These are phyloP conservation scores for Cinclus mexicanus DNA, from an alignment of 2,113 vertebrate species.

Conservation along the genomic window DNA sequence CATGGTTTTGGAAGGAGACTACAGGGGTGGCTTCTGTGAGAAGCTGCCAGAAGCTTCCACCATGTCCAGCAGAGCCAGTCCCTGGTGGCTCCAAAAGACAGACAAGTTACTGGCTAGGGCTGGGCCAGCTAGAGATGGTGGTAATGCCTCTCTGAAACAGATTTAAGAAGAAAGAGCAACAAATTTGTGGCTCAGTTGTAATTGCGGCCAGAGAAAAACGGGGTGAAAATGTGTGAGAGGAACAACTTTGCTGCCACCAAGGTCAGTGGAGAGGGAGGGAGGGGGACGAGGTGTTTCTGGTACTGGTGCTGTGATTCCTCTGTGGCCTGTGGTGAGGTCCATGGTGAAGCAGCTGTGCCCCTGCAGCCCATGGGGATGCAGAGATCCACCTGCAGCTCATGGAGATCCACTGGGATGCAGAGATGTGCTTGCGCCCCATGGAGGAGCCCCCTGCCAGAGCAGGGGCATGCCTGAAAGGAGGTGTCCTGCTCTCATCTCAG, in stretches of 20 bases:
- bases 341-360: background rate
- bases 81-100: background rate
- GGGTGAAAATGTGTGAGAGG: background rate
- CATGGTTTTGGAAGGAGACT: background rate
- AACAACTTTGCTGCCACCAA: background rate
- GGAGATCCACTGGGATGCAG: background rate
- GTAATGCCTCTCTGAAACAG: background rate
- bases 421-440: too few species aligned
- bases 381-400: too few species aligned
- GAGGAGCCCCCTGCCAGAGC: background rate
- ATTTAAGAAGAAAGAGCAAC: background rate
- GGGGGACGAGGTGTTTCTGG: background rate
- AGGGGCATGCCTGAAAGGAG: too few species aligned
- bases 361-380: background rate
- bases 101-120: background rate
- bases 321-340: too few species aligned
- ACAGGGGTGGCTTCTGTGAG: background rate
- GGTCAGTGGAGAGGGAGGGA: background rate
- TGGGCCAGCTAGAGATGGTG: background rate
- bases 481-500: background rate
- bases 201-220: rapidly evolving
- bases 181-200: background rate
- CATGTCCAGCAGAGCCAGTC: background rate
- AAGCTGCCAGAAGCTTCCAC: background rate
- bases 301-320: background rate